A percentile compares a stretch with the other conserved stretches of the same genome.
Conservation (phyloP, 2,888 invertebrate species). For the Herminia tarsipennalis region DNA sequence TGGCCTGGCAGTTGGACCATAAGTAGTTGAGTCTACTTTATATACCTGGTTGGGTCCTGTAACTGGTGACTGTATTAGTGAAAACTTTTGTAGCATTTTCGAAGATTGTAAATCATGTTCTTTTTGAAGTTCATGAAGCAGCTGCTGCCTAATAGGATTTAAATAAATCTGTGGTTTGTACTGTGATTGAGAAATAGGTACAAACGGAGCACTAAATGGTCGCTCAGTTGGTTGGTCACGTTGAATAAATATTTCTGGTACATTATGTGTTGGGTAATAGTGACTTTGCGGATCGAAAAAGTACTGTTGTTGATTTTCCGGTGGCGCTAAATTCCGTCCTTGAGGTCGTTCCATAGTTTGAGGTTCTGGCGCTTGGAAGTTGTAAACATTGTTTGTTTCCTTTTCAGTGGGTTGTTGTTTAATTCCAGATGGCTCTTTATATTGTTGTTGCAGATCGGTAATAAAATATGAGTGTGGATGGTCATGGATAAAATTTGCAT, state of each 20-base stretch:
- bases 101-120: background rate
- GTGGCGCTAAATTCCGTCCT: background rate
- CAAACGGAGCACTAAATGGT: no score
- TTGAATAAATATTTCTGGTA: no score
- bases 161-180: background rate
- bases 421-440: background rate
- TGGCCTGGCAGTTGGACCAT: background rate
- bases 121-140: background rate
- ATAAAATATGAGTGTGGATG: constrained; percentile 30
- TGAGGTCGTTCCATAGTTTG: background rate
- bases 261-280: no score
- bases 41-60: background rate
- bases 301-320: background rate
- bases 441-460: background rate
- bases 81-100: background rate
- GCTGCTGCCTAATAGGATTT: constrained; percentile 1
- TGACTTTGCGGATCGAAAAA: no score
- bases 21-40: constrained; percentile 4
- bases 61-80: background rate
- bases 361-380: constrained; percentile 3
- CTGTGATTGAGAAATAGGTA: background rate
- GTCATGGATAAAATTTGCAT: constrained; percentile 65
- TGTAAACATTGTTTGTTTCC: background rate
- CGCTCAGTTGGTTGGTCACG: no score
- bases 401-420: background rate